These are phyloP conservation scores for Leptinotarsa rubiginosa DNA, from an alignment of 2,888 invertebrate species.

Conservation along the genomic window DNA sequence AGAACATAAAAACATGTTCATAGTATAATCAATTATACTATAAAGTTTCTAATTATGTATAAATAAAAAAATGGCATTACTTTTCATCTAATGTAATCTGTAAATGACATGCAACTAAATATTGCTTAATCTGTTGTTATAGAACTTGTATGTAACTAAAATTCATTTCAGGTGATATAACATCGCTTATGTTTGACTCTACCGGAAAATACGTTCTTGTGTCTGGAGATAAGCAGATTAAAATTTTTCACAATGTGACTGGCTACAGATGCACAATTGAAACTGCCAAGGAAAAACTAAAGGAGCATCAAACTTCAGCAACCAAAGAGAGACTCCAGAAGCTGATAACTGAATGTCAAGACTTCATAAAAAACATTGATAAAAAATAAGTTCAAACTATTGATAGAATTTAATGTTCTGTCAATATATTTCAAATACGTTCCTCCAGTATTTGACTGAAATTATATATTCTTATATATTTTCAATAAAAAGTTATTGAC, in stretches of 20 bases:
- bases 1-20: too few relatives aligned
- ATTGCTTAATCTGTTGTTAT: too few relatives aligned
- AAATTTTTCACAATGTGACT: conserved; percentile 84
- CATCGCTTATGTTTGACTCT: conserved; percentile 79
- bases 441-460: too few relatives aligned
- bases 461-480: conserved; percentile 28
- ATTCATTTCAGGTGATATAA: conserved; percentile 74
- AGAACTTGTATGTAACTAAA: background rate
- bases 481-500: conserved; percentile 4
- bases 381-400: conserved; percentile 31
- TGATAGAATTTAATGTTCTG: background rate
- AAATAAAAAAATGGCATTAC: too few relatives aligned
- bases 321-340: conserved; percentile 81
- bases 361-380: conserved; percentile 47
- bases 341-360: conserved; percentile 74
- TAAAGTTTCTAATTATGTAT: too few relatives aligned
- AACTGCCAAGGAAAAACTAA: conserved; percentile 68
- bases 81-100: too few relatives aligned
- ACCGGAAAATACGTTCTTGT: conserved; percentile 79
- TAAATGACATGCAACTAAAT: too few relatives aligned
- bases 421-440: background rate
- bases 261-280: conserved; percentile 71
- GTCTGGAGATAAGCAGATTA: conserved; percentile 80
- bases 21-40: too few relatives aligned
- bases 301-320: conserved; percentile 75